These are phyloP conservation scores for Stichodactyla mertensii DNA, from an alignment of 64 coral and sea anemone species.

Conservation along the genomic window DNA sequence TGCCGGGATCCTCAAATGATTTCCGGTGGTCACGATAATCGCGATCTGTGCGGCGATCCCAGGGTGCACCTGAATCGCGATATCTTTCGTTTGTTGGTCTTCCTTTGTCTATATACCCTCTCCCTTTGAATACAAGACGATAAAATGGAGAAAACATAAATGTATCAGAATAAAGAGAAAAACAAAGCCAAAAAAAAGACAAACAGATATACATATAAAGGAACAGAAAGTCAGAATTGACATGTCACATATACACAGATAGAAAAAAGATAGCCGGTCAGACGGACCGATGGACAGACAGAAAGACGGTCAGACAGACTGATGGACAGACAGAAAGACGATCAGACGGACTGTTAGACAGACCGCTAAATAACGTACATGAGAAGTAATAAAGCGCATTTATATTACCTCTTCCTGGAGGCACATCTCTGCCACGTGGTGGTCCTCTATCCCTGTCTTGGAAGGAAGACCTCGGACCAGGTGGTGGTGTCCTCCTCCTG, in stretches of 20 bases:
- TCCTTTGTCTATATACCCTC: slow-evolving; percentile 28
- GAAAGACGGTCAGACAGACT: no score
- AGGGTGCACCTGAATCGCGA: slow-evolving; percentile 67
- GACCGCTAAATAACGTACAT: no score
- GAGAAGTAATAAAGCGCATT: background rate
- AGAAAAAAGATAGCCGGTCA: no score
- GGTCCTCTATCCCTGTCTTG: slow-evolving; percentile 27
- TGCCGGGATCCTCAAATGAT: slow-evolving; percentile 35
- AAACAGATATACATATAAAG: background rate
- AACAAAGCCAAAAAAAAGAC: background rate
- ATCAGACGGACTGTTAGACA: background rate
- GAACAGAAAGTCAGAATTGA: background rate
- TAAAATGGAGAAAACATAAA: background rate
- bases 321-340: background rate
- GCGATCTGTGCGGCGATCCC: slow-evolving; percentile 77
- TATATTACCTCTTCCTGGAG: slow-evolving; percentile 36
- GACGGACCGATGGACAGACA: background rate
- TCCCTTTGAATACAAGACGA: background rate
- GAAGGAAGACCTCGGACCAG: slow-evolving; percentile 24
- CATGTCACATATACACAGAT: background rate
- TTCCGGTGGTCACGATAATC: slow-evolving; percentile 47
- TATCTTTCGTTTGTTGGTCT: slow-evolving; percentile 50
- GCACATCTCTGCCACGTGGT: slow-evolving; percentile 33
- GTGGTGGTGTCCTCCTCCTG: slow-evolving; percentile 45
- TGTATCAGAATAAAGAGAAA: background rate